Percentiles rank a stretch among this genome's conserved stretches.
These are phyloP conservation scores for Apoda limacodes DNA, from an alignment of 2,888 invertebrate genomes.

Conservation along the genomic window DNA sequence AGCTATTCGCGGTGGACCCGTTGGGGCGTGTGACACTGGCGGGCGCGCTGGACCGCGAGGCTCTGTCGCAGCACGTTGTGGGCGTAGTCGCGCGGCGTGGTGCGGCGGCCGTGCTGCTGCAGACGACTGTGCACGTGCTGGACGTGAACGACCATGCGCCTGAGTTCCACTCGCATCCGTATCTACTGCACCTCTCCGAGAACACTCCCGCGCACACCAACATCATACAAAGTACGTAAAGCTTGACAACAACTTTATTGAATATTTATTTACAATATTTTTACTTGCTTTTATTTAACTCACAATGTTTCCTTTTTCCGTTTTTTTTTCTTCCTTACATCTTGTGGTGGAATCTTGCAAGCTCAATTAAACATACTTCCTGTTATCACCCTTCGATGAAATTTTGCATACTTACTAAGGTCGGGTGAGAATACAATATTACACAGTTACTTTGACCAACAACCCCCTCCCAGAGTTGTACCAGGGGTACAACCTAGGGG, in stretches of 20 bases:
- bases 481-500: too few species aligned
- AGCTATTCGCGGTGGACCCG: conserved; percentile 75
- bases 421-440: too few species aligned
- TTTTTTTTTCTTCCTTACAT: too few species aligned
- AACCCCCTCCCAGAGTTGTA: too few species aligned
- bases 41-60: conserved; percentile 82
- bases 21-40: conserved; percentile 81
- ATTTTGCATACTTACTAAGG: too few species aligned
- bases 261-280: neutral
- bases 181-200: conserved; percentile 83
- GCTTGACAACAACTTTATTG: too few species aligned
- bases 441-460: too few species aligned
- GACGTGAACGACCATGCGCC: conserved; percentile 94
- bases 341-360: too few species aligned
- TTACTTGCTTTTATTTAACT: too few species aligned
- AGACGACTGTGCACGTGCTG: conserved; percentile 82
- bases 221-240: conserved; percentile 75
- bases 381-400: too few species aligned
- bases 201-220: conserved; percentile 83
- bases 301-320: too few species aligned
- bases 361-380: too few species aligned
- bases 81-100: conserved; percentile 47
- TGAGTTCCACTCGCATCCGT: conserved; percentile 85
- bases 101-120: conserved; percentile 74
- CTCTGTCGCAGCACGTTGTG: conserved; percentile 75